These are phyloP conservation scores for Drosophila subpulchrella DNA, from an alignment of 1,140 invertebrate genomes.

Conservation along the genomic window DNA sequence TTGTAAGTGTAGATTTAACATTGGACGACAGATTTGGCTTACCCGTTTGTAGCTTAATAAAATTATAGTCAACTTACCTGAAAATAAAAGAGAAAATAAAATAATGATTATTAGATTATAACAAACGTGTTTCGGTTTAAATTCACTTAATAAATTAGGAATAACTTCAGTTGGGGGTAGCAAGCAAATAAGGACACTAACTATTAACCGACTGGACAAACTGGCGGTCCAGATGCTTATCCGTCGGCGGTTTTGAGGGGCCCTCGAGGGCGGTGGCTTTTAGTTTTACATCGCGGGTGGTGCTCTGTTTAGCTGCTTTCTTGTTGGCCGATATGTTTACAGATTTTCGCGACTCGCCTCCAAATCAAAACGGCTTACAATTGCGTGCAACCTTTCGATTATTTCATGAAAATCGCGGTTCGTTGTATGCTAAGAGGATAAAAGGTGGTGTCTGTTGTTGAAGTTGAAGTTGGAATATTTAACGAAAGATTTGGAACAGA, in stretches of 20 bases:
- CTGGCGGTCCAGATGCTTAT: slow-evolving; percentile 2
- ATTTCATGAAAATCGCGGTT: background rate
- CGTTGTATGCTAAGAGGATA: background rate
- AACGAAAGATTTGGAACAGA: slow-evolving; percentile 29
- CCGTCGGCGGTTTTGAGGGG: background rate
- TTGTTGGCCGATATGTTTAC: slow-evolving; percentile 9
- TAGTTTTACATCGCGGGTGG: slow-evolving; percentile 20
- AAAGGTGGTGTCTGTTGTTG: background rate
- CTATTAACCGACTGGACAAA: slow-evolving; percentile 42
- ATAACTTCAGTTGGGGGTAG: background rate
- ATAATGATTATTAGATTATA: slow-evolving; percentile 2
- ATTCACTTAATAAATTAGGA: background rate
- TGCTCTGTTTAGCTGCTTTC: slow-evolving; percentile 23
- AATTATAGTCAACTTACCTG: slow-evolving; percentile 61
- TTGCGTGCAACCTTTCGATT: background rate
- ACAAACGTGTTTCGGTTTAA: background rate
- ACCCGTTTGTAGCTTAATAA: background rate
- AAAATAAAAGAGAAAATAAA: slow-evolving; percentile 32
- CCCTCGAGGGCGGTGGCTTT: background rate
- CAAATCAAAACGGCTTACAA: background rate
- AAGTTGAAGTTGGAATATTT: slow-evolving; percentile 3
- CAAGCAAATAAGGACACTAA: slow-evolving; percentile 35
- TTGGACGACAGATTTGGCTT: slow-evolving; percentile 37
- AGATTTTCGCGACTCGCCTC: background rate
- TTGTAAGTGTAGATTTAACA: too few relatives aligned